Percentiles rank a stretch among this genome's conserved stretches.
These are phyloP conservation scores for Calliphora vicina DNA, from an alignment of 1,140 invertebrate genomes.

Conservation along the genomic window DNA sequence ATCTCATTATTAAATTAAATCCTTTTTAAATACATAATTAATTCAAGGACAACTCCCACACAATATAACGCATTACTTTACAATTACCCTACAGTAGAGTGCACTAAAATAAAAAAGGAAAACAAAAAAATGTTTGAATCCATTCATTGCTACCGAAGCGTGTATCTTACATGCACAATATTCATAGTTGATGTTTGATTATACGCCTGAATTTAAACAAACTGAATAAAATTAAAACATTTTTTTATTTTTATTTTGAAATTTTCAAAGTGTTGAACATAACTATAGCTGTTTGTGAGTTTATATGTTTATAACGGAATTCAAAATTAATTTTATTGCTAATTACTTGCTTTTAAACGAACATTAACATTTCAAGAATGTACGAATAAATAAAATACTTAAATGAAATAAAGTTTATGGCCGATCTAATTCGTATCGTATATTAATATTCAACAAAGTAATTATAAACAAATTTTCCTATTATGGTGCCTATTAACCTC, in stretches of 20 bases:
- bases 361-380: neutral
- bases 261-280: neutral
- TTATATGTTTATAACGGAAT: slow-evolving; percentile 1
- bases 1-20: too few relatives aligned
- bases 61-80: too few relatives aligned
- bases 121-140: neutral
- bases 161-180: neutral
- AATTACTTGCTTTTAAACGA: neutral
- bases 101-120: too few relatives aligned
- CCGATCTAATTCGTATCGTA: neutral
- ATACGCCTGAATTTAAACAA: neutral
- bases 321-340: slow-evolving; percentile 25
- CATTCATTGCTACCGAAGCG: slow-evolving; percentile 14
- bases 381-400: too few relatives aligned
- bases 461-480: neutral
- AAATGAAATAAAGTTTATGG: neutral
- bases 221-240: neutral
- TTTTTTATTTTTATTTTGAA: neutral
- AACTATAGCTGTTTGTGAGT: neutral
- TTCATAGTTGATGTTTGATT: too few relatives aligned
- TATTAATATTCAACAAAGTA: neutral
- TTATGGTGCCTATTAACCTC: slow-evolving; percentile 24
- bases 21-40: too few relatives aligned
- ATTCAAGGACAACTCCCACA: too few relatives aligned
- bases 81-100: too few relatives aligned